Conservation (phyloP, 2,797 vertebrate genomes). For the Oophaga sylvatica region DNA sequence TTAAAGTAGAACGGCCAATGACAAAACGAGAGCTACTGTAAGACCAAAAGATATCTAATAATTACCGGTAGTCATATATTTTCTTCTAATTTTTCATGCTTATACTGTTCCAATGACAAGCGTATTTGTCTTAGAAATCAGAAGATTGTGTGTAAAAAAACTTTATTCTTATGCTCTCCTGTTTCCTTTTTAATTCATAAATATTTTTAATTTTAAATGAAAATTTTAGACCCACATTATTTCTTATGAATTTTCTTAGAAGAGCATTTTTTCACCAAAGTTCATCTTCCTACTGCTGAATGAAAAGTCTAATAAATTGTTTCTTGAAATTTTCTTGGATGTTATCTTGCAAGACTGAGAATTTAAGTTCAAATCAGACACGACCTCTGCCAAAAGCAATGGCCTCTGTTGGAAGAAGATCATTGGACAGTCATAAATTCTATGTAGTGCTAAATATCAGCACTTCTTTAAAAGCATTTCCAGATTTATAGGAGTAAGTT, state of each 20-base stretch:
- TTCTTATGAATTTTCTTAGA: not conserved
- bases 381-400: constrained; percentile 18
- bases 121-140: too few relatives aligned
- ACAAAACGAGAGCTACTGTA: too few relatives aligned
- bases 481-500: constrained; percentile 1
- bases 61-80: too few relatives aligned
- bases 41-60: too few relatives aligned
- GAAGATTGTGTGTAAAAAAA: too few relatives aligned
- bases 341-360: not conserved
- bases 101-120: too few relatives aligned
- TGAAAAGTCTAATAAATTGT: constrained; percentile 15
- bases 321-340: constrained; percentile 29
- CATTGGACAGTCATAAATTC: constrained; percentile 27
- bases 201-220: not conserved
- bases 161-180: too few relatives aligned
- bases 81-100: too few relatives aligned
- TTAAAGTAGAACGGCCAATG: too few relatives aligned
- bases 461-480: constrained; percentile 10
- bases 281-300: not conserved
- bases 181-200: not conserved
- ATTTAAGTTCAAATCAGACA: not conserved
- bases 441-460: constrained; percentile 14
- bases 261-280: not conserved
- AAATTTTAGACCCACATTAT: not conserved
- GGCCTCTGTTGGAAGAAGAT: constrained; percentile 7